Evolutionary conservation across 2,888 invertebrate genomes (phyloP).

Genomic region (Nemotelus nigrinus): DNA sequence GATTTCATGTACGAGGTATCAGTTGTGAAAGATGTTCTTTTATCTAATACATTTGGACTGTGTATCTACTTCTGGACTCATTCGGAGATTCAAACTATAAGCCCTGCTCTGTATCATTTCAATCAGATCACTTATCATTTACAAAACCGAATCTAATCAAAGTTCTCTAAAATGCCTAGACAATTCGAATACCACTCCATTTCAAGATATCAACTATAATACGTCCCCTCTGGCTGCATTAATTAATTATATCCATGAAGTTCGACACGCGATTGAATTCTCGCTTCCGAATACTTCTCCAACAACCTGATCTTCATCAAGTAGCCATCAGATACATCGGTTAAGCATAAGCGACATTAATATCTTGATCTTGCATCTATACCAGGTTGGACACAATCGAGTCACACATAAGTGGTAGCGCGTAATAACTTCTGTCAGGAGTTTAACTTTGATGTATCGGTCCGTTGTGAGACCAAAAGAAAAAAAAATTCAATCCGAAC

Average conservation of each 20-base stretch:
- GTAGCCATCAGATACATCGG: constrained; percentile 26
- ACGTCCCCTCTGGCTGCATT: constrained; percentile 22
- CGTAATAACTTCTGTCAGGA: constrained; percentile 38
- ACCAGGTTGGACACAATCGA: constrained; percentile 19
- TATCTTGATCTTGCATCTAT: constrained; percentile 27
- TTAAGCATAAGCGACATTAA: constrained; percentile 5
- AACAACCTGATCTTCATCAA: not conserved
- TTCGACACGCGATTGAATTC: constrained; percentile 34
- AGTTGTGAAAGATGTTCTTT: no score
- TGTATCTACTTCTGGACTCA: no score
- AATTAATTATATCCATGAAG: constrained; percentile 27
- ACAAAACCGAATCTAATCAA: no score
- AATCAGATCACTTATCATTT: no score
- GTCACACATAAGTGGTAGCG: not conserved
- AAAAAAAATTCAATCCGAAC: not conserved
- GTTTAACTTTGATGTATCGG: not conserved
- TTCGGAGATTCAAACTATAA: no score
- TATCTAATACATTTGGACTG: no score
- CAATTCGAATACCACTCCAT: no score
- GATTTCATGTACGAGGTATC: no score
- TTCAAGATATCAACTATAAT: constrained; percentile 2
- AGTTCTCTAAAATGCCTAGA: no score
- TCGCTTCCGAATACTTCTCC: not conserved
- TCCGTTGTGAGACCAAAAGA: not conserved
- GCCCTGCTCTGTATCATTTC: no score